Evolutionary conservation across 2,888 invertebrate genomes (phyloP).

Genomic region (Podabrus alpinus): DNA sequence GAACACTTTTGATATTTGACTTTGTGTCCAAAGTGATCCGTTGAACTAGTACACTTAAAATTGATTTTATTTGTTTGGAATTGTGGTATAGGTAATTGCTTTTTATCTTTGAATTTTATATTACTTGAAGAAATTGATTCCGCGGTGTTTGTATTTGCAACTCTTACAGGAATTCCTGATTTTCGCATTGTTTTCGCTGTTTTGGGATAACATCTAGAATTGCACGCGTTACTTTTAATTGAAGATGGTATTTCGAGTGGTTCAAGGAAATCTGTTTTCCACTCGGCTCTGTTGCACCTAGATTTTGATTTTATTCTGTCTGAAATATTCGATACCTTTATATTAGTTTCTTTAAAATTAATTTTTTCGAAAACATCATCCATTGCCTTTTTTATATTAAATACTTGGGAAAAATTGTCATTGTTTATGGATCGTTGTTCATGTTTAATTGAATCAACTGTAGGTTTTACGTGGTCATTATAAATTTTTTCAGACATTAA

Average conservation of each 20-base stretch:
- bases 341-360: constrained; percentile 6
- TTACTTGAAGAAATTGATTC: neutral
- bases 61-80: neutral
- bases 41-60: neutral
- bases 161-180: constrained; percentile 11
- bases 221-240: neutral
- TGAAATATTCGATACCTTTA: neutral
- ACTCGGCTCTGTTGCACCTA: neutral
- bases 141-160: neutral
- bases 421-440: constrained; percentile 7
- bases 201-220: neutral
- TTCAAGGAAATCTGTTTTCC: neutral
- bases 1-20: neutral
- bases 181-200: neutral
- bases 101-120: neutral
- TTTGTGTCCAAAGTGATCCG: too few relatives aligned
- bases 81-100: neutral
- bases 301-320: neutral
- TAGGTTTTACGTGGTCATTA: constrained; percentile 23
- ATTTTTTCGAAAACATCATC: constrained; percentile 30
- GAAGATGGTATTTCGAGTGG: constrained; percentile 3
- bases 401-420: constrained; percentile 5
- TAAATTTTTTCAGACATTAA: constrained; percentile 34
- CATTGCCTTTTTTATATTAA: constrained; percentile 24
- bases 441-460: constrained; percentile 2